These are phyloP conservation scores for Iselma pallidipennis DNA, from an alignment of 2,888 invertebrate genomes.

Conservation along the genomic window DNA sequence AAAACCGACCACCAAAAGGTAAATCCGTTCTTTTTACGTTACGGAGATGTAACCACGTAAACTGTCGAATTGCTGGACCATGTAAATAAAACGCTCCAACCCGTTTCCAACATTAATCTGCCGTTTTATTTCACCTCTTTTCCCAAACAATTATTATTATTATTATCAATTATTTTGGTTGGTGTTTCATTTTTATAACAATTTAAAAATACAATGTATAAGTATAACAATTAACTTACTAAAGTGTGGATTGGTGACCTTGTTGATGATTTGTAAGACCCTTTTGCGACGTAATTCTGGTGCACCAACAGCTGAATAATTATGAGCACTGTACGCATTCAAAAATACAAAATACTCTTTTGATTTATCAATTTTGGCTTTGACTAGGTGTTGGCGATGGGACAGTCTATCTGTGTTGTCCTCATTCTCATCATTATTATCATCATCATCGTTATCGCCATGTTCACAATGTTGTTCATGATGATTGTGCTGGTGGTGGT, in stretches of 20 bases:
- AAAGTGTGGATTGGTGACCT: conserved; percentile 45
- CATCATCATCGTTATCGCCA: neutral
- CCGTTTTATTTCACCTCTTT: conserved; percentile 6
- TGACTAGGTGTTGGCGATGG: conserved; percentile 55
- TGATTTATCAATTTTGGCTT: conserved; percentile 61
- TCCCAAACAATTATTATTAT: neutral
- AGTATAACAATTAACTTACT: conserved; percentile 41
- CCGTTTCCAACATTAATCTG: conserved; percentile 12
- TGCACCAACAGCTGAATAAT: conserved; percentile 61
- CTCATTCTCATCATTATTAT: conserved; percentile 8
- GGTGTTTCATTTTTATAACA: neutral
- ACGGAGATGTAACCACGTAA: conserved; percentile 19
- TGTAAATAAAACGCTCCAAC: conserved; percentile 21
- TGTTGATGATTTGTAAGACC: conserved; percentile 38
- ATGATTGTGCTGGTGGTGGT: neutral
- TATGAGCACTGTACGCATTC: conserved; percentile 62
- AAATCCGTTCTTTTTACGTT: conserved; percentile 6
- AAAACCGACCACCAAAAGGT: neutral
- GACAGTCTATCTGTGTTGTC: conserved; percentile 26
- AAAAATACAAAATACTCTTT: conserved; percentile 66
- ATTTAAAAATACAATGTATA: neutral
- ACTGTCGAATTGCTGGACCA: conserved; percentile 23
- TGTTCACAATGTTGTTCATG: neutral
- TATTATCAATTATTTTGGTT: neutral
- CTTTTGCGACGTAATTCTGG: conserved; percentile 54